Evolutionary conservation across 64 coral and sea anemone genomes (phyloP), one percentile per base, ranked within the genome.

Genomic region (Porites australiensis): DNA sequence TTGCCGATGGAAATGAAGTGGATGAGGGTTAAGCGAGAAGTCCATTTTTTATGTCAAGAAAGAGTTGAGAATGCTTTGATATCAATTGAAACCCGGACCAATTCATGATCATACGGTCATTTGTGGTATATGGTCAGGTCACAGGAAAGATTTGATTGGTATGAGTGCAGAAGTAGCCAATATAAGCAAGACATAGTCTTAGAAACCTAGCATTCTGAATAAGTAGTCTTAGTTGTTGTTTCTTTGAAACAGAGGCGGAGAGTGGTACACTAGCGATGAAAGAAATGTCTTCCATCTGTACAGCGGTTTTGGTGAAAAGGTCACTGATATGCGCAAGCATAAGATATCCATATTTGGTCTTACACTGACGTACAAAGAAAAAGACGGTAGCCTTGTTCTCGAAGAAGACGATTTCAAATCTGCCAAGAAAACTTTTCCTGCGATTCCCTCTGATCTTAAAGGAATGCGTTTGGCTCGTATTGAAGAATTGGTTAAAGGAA

Each of bases 341-440:
- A 83, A 83, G 59, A 83, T 83, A 16, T 83, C 80, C 53, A 83
- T 83, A 83, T 83, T 83, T 65, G 80, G 80, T 16, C 80, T 83
- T 58, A 62, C 44, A 18, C 23, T 83, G 19, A n/a, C 80, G 0
- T 83, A 58, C 61, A 20, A 54, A 44, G 57, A 51, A 11, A 37
- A 9, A 11, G 74, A 77, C 51, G 87, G 87, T 22, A 50, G n/a
- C 19, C 87, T 89, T 50, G 48, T 65, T 37, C 37, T 89, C 18
- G 13, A 22, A 37, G 23, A 74, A 2, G 13, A 77, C 7, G 87
- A 89, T 22, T 89, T 20, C 49, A 3, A 46, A 77, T 44, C 54
- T 8, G 74, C 87, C 13, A 77, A 77, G 72, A 60, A 59, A 3
- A 60, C 57, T 27, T 89, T 89, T 60, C 62, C 82, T 9, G 23